These are phyloP conservation scores for Mimachlamys varia DNA, from an alignment of 2,888 invertebrate species.

Conservation along the genomic window DNA sequence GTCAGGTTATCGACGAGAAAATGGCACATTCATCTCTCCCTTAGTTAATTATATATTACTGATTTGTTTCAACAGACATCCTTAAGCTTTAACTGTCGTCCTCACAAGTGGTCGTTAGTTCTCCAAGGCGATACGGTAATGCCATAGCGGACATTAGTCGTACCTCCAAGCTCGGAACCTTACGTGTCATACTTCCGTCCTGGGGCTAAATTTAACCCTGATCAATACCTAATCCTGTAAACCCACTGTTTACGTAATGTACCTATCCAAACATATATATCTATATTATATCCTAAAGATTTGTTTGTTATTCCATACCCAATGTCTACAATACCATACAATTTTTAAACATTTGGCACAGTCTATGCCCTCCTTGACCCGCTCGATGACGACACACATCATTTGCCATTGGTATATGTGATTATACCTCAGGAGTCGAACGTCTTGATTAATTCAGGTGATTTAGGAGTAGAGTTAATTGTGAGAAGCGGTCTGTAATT, in stretches of 20 bases:
- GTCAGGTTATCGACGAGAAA: no score
- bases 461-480: background rate
- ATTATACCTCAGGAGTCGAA: background rate
- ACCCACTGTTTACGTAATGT: background rate
- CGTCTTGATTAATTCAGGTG: background rate
- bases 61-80: background rate
- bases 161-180: background rate
- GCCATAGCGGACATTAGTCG: background rate
- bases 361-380: background rate
- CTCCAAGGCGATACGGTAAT: background rate
- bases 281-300: no score
- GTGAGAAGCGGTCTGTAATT: background rate
- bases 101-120: background rate
- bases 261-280: background rate
- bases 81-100: background rate
- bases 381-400: background rate
- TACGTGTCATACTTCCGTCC: background rate
- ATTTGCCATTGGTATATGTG: background rate
- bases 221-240: background rate
- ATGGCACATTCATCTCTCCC: no score
- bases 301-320: background rate
- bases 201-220: background rate
- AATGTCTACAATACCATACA: background rate
- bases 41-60: no score
- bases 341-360: background rate